Evolutionary conservation across 1,140 invertebrate genomes (phyloP).

Genomic region (Spodoptera litura): DNA sequence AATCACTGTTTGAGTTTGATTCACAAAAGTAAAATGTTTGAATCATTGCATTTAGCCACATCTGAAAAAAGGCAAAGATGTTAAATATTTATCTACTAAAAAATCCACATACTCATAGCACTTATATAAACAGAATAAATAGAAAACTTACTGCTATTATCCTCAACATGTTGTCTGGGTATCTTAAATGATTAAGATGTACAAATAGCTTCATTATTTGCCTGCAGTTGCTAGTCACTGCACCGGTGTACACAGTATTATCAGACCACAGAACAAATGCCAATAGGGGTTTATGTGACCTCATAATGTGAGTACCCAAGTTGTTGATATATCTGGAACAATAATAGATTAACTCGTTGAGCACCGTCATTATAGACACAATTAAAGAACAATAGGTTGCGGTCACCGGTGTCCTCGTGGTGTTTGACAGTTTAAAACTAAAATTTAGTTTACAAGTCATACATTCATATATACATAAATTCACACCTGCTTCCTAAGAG

Average conservation of each 20-base stretch:
- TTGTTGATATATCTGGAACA: constrained; percentile 70
- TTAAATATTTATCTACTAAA: background rate
- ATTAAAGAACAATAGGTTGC: too few species aligned
- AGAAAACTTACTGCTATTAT: constrained; percentile 69
- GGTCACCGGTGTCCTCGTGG: too few species aligned
- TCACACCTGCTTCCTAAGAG: too few species aligned
- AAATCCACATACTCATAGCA: too few species aligned
- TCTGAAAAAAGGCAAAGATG: constrained; percentile 44
- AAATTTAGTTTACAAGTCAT: too few species aligned
- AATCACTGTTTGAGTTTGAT: constrained; percentile 62
- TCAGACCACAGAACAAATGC: constrained; percentile 69
- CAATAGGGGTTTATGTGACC: constrained; percentile 74
- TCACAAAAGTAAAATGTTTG: constrained; percentile 46
- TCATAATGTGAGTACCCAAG: constrained; percentile 65
- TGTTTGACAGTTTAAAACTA: too few species aligned
- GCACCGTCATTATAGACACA: too few species aligned
- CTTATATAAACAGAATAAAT: background rate
- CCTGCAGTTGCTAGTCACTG: constrained; percentile 64
- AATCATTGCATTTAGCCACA: constrained; percentile 46
- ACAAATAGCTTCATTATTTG: constrained; percentile 74
- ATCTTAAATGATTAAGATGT: constrained; percentile 72
- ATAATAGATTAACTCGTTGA: too few species aligned
- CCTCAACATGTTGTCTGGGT: constrained; percentile 69
- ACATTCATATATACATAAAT: too few species aligned
- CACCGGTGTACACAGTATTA: constrained; percentile 65